These are phyloP conservation scores for Muricea muricata DNA, from an alignment of 92 coral and sea anemone species.

Conservation along the genomic window DNA sequence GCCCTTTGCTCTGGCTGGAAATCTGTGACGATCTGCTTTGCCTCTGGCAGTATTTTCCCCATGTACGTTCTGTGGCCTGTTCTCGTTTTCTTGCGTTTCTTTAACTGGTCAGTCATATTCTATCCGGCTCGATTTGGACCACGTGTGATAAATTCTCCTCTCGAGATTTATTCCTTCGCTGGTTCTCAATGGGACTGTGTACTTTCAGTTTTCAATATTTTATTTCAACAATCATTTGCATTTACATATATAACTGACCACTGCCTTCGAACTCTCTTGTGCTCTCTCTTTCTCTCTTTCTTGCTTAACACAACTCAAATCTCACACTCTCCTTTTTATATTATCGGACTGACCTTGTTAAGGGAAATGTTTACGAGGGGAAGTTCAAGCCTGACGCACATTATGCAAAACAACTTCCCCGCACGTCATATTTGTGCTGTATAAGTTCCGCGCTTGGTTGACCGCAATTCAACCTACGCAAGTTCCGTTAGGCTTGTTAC, in stretches of 20 bases:
- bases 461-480: too few relatives aligned
- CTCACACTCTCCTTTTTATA: too few relatives aligned
- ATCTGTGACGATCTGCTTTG: not conserved
- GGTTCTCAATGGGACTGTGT: not conserved
- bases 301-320: too few relatives aligned
- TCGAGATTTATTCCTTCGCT: not conserved
- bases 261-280: not conserved
- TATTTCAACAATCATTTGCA: not conserved
- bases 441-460: too few relatives aligned
- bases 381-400: too few relatives aligned
- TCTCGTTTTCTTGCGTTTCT: conserved; percentile 14
- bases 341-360: too few relatives aligned
- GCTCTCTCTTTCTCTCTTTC: too few relatives aligned
- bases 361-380: too few relatives aligned
- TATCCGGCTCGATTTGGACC: conserved; percentile 63
- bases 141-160: conserved; percentile 20
- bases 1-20: not conserved
- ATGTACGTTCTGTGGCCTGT: not conserved
- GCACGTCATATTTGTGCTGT: too few relatives aligned
- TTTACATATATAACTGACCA: not conserved
- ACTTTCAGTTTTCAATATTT: not conserved
- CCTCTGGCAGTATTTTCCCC: not conserved
- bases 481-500: too few relatives aligned
- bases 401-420: too few relatives aligned
- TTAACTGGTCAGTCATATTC: conserved; percentile 28